Evolutionary conservation across 2,113 vertebrate genomes (phyloP).

Genomic region (Cavia aperea): DNA sequence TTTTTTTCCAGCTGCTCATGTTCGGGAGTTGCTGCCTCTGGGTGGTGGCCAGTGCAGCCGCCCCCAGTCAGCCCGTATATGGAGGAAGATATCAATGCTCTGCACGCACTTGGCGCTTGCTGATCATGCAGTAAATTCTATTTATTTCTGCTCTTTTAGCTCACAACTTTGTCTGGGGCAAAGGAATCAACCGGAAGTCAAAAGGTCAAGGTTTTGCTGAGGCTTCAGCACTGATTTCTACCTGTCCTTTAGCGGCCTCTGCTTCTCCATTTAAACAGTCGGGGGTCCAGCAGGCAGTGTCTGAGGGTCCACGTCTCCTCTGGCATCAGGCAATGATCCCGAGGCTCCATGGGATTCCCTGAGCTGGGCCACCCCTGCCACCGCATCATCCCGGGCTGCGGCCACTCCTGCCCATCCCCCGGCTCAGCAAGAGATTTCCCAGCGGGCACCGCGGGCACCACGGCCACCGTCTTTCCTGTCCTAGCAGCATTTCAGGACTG

Average conservation of each 20-base stretch:
- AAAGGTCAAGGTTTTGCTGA: neutral
- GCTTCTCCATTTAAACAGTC: neutral
- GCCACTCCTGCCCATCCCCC: accelerated
- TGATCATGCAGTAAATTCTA: neutral
- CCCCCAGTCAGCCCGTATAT: neutral
- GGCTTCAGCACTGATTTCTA: neutral
- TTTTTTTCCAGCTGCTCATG: neutral
- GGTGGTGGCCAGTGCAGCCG: neutral
- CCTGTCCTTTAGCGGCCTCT: neutral
- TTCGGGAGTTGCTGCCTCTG: too few relatives aligned
- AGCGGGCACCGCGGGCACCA: neutral
- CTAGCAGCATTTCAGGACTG: constrained; percentile 32
- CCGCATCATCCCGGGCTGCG: accelerated
- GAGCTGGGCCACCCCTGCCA: too few relatives aligned
- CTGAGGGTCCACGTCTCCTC: neutral
- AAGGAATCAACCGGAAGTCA: neutral
- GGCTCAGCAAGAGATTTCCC: neutral
- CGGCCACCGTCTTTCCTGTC: neutral
- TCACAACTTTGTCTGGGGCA: neutral
- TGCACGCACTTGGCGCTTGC: neutral
- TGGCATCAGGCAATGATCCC: too few relatives aligned
- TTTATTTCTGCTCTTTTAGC: neutral
- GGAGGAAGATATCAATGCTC: accelerated
- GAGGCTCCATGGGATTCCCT: neutral
- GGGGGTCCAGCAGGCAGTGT: too few relatives aligned